Percentiles rank a stretch among this genome's conserved stretches.
phyloP scores from a whole-genome alignment of 2,113 vertebrate genomes.

The Silurus glanis region DNA sequence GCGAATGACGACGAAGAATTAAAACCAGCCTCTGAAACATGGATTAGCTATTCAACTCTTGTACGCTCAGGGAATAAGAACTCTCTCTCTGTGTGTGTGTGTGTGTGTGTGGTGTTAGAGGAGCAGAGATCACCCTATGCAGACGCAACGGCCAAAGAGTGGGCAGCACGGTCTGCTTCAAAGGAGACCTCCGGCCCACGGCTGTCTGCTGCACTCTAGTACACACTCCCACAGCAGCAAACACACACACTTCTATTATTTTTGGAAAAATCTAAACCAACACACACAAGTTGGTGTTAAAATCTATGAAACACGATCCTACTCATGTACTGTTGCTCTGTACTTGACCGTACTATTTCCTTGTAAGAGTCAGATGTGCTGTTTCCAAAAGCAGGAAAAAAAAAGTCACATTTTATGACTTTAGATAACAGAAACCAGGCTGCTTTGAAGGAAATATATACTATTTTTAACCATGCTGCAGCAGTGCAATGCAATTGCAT shows the following conservation, averaged over 20 bases:
- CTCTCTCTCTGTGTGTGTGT: background rate
- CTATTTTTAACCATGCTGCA: background rate
- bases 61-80: background rate
- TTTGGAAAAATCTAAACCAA: background rate
- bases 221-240: constrained; percentile 30
- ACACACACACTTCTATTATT: constrained; percentile 32
- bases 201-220: constrained; percentile 47
- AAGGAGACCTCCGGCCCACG: constrained; percentile 44
- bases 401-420: background rate
- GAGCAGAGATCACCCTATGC: constrained; percentile 8
- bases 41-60: background rate
- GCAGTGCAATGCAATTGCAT: background rate
- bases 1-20: constrained; percentile 25
- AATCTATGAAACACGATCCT: background rate
- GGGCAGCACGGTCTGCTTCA: constrained; percentile 8
- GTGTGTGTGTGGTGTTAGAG: background rate
- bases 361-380: background rate
- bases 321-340: no score
- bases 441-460: background rate
- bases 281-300: background rate
- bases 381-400: background rate
- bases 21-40: background rate
- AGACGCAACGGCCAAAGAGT: constrained; percentile 40
- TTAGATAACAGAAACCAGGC: background rate
- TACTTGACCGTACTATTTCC: background rate